Evolutionary conservation across 1,140 invertebrate species (phyloP), one percentile per base, ranked within the genome.

Genomic region (Zophobas atratus): DNA sequence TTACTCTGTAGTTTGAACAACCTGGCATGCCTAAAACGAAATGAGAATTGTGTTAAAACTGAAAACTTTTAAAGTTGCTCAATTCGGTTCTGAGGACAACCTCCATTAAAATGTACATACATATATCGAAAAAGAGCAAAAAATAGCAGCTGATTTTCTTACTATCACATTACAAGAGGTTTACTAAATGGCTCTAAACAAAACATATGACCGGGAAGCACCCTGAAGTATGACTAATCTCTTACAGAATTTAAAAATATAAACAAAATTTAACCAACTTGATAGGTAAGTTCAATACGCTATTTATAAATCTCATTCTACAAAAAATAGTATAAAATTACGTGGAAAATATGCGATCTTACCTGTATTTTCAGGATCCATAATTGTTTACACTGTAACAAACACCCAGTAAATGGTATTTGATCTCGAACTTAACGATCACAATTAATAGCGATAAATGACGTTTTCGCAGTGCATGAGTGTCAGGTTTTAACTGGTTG

Each of bases 1-100:
- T 34, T 63, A 39, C 34, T 43, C 39, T 63, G 2, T 33, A 3
- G 39, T 63, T 20, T 63, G 6, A 63, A 33, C 4, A 2, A 3
- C 57, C 57, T 63, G n/a, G 55, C 20, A 56, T 46, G 43, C 8
- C 43, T 46, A 46, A 46, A 46, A 46, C 8, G 8, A 46, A 46
- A 4, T 8, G 8, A 46, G 3, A 46, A 46, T 46, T 46, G 3
- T 46, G 8, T 46, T 46, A 4, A 53, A 53, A 53, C 2, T 6
- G 20, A 6, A 53, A 46, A 46, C 43, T 8, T 4, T 8, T 8
- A 46, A 46, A 46, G 3, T 46, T 8, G 3, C 43, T 4, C 43
- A 46, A 46, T 4, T 8, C 43, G 8, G 43, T 46, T 46, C 20
- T 20, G 20, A 20, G 20, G 20, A 20, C 20, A 20, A 20, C 20